These are phyloP conservation scores for Melieria crassipennis DNA, from an alignment of 2,888 invertebrate species.

Conservation along the genomic window DNA sequence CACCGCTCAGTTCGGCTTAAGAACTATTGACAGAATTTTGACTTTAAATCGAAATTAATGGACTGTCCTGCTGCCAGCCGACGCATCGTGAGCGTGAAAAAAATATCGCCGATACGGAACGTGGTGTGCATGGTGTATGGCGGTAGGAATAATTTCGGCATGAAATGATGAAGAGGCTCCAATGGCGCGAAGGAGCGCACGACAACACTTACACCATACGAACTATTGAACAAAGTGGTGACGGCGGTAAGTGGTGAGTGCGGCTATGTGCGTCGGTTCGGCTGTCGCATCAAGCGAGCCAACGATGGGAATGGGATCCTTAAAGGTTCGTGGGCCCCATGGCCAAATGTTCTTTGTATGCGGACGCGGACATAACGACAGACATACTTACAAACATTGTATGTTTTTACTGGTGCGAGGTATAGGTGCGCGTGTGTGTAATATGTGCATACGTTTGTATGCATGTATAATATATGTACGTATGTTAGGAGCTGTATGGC, in stretches of 20 bases:
- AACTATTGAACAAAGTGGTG: background rate
- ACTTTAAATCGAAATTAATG: too few relatives aligned
- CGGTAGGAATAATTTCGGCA: too few relatives aligned
- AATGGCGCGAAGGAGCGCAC: background rate
- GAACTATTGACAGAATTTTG: too few relatives aligned
- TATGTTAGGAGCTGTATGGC: background rate
- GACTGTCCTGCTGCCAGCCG: too few relatives aligned
- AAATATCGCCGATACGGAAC: too few relatives aligned
- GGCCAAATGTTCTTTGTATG: background rate
- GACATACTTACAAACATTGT: background rate
- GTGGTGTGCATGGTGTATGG: too few relatives aligned
- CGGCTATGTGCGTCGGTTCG: background rate
- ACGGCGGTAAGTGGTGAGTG: background rate
- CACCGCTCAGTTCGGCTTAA: too few relatives aligned
- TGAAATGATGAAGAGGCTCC: too few relatives aligned
- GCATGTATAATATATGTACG: background rate
- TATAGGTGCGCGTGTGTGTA: background rate
- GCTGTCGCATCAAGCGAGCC: background rate
- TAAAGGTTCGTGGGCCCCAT: background rate
- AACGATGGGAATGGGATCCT: background rate
- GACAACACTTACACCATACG: background rate
- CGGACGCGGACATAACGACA: background rate
- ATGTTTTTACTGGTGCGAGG: background rate
- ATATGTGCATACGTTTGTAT: background rate
- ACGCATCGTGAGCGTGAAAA: too few relatives aligned